Evolutionary conservation across 2,797 vertebrate species (phyloP).

Genomic region (Danio jaintianensis): DNA sequence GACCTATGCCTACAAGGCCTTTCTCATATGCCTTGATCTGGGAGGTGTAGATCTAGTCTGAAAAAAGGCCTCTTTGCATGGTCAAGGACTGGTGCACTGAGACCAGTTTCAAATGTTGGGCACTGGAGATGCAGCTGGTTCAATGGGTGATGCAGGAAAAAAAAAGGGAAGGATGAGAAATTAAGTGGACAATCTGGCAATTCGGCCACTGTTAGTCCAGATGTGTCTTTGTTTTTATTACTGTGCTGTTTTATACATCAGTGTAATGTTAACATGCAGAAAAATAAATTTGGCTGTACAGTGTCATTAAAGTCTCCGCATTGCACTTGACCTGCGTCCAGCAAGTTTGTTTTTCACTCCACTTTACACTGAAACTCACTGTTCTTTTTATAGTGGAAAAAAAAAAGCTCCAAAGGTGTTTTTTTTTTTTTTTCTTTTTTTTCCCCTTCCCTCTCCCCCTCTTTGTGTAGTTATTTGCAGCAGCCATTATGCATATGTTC

Average conservation of each 20-base stretch:
- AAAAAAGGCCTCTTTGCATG: not conserved
- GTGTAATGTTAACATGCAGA: slow-evolving; percentile 55
- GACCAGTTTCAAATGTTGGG: slow-evolving; percentile 38
- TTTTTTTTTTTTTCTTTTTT: too few relatives aligned
- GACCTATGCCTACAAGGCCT: not conserved
- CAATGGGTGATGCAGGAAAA: slow-evolving; percentile 6
- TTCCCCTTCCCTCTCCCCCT: too few relatives aligned
- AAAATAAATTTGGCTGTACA: slow-evolving; percentile 50
- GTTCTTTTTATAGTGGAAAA: too few relatives aligned
- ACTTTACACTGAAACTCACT: too few relatives aligned
- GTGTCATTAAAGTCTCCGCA: slow-evolving; percentile 63
- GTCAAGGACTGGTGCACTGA: slow-evolving; percentile 47
- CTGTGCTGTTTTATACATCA: slow-evolving; percentile 57
- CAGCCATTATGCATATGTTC: not conserved
- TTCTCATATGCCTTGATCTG: slow-evolving; percentile 10
- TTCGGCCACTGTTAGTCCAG: slow-evolving; percentile 54
- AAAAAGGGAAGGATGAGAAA: slow-evolving; percentile 12
- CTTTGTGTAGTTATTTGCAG: not conserved
- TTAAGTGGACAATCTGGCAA: slow-evolving; percentile 30
- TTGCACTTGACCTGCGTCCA: slow-evolving; percentile 39
- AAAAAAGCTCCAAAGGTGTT: too few relatives aligned
- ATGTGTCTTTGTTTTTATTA: slow-evolving; percentile 57
- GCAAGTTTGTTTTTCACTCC: too few relatives aligned
- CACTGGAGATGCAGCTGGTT: slow-evolving; percentile 59
- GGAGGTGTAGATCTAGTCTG: slow-evolving; percentile 46